A percentile compares a stretch with the other conserved stretches of the same genome.
These are phyloP conservation scores for Ctenoplectra terminalis DNA, from an alignment of 1,140 invertebrate genomes.

Conservation along the genomic window DNA sequence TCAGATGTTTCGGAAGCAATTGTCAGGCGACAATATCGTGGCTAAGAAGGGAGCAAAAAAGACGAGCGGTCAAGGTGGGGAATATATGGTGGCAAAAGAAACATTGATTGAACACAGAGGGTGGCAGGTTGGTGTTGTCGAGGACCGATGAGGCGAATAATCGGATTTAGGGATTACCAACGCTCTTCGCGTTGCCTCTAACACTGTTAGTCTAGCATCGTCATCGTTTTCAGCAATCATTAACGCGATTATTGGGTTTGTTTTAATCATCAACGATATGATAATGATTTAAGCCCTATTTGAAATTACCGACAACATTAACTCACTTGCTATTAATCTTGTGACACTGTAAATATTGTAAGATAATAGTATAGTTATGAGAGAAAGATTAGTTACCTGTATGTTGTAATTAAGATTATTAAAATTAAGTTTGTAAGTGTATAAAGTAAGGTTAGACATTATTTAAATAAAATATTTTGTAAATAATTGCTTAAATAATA, in stretches of 20 bases:
- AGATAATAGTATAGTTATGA: no score
- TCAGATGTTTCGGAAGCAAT: background rate
- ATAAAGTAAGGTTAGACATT: no score
- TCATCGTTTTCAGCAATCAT: slow-evolving; percentile 67
- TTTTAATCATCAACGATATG: background rate
- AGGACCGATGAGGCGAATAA: slow-evolving; percentile 80
- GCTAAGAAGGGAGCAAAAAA: slow-evolving; percentile 17
- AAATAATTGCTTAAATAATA: no score
- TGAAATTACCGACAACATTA: background rate
- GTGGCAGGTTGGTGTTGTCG: slow-evolving; percentile 75
- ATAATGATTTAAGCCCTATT: background rate
- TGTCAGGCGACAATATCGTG: background rate
- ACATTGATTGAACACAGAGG: slow-evolving; percentile 73
- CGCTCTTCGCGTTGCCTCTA: slow-evolving; percentile 59
- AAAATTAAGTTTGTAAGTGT: no score
- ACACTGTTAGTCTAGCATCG: slow-evolving; percentile 46
- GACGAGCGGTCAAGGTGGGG: slow-evolving; percentile 25
- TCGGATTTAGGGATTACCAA: slow-evolving; percentile 80
- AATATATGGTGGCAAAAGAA: slow-evolving; percentile 61
- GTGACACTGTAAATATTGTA: no score
- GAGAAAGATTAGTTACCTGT: no score
- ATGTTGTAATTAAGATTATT: no score
- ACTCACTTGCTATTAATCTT: background rate
- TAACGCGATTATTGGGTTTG: slow-evolving; percentile 58
- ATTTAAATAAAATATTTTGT: no score